Evolutionary conservation across 2,888 invertebrate genomes (phyloP), one percentile per base, ranked within the genome.

Genomic region (Ditula angustiorana): DNA sequence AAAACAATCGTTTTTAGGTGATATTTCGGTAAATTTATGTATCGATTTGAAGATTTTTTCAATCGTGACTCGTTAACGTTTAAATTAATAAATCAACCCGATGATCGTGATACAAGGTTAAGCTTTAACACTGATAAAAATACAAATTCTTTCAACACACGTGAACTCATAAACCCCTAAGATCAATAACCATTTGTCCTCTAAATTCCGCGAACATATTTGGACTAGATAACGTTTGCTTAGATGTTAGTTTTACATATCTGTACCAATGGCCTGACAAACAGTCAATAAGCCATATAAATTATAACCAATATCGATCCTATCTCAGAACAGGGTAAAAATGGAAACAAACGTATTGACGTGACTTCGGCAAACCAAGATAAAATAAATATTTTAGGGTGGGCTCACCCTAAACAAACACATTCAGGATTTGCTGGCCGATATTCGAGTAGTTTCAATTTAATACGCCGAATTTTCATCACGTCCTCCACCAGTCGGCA

Each of bases 371-470:
- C 90, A 90, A 91, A 92, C 92, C 91, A 77, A 90, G 90, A 90
- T 92, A 92, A 88, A 91, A 92, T 91, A 92, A 92, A 92, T 92
- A 92, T 92, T 91, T 91, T 90, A 90, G 92, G 92, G 92, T 90
- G 91, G 92, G 83, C 88, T 85, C 86, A 87, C 86, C 92, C 92
- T 92, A 92, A 92, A 91, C 89, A 92, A 92, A 92, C 92, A 92
- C 78, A 82, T 82, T 80, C 84, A 82, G 86, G 90, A 91, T 92
- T 92, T 91, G 92, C 92, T 90, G 92, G 92, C 92, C 90, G 90
- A 58, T 64, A 64, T 75, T 87, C 92, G 90, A 91, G 90, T 90
- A 90, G 87, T 90, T 92, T 91, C 91, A 91, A 91, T 92, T 92
- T 92, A 90, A 92, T 90, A 88, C 88, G 83, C 80, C 83, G 86